Conservation (phyloP, 2,888 invertebrate species). For the Selenia dentaria region DNA sequence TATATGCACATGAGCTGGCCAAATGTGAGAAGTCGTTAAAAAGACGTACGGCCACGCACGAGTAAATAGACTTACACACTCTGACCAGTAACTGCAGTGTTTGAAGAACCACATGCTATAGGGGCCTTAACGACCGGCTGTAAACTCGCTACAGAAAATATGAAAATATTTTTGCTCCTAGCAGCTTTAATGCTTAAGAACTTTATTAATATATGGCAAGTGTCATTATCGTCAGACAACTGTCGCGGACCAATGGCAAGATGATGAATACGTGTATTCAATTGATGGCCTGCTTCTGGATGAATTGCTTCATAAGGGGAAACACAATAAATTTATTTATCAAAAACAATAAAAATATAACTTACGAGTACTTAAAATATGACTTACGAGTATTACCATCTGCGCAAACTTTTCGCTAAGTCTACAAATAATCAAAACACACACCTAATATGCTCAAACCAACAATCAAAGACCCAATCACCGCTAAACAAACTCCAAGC, state of each 20-base stretch:
- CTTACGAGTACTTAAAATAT: too few relatives aligned
- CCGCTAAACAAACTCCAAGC: conserved; percentile 47
- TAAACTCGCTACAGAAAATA: conserved; percentile 31
- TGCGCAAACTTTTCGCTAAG: conserved; percentile 1
- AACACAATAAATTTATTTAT: too few relatives aligned
- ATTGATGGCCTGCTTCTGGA: too few relatives aligned
- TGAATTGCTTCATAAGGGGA: too few relatives aligned
- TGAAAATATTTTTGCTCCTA: conserved; percentile 33
- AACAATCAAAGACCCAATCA: conserved; percentile 16
- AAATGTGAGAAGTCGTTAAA: conserved; percentile 62
- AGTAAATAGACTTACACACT: conserved; percentile 36
- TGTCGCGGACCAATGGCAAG: conserved; percentile 21
- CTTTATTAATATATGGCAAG: conserved; percentile 28
- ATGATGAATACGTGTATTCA: conserved; percentile 8
- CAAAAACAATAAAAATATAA: too few relatives aligned
- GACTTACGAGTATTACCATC: too few relatives aligned
- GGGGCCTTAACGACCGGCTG: conserved; percentile 36
- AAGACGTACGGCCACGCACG: conserved; percentile 40
- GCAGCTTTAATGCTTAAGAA: conserved; percentile 29
- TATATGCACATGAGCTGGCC: conserved; percentile 23
- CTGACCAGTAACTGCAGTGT: conserved; percentile 21
- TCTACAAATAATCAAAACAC: conserved; percentile 7
- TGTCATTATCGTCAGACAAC: conserved; percentile 32
- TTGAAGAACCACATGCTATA: conserved; percentile 31
- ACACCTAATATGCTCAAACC: background rate